phyloP scores from a whole-genome alignment of 2,797 vertebrate genomes.

The Anguilla anguilla region DNA sequence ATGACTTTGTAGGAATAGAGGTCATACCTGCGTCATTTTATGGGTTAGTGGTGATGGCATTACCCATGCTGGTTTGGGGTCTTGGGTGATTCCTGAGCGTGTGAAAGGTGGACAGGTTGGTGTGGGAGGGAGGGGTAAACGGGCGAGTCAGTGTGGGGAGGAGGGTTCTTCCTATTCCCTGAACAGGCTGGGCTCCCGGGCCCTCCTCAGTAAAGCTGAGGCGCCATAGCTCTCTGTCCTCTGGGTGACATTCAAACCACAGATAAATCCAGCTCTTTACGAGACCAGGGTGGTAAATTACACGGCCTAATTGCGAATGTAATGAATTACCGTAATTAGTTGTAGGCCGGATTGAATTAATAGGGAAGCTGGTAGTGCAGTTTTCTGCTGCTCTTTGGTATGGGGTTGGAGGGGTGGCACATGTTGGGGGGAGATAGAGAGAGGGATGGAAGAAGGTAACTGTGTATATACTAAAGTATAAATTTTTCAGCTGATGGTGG shows the following conservation, averaged over 20 bases:
- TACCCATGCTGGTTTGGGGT: neutral
- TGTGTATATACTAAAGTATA: conserved; percentile 82
- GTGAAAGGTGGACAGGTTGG: neutral
- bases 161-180: conserved; percentile 58
- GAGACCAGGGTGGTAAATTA: conserved; percentile 95
- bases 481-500: conserved; percentile 84
- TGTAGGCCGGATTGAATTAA: conserved; percentile 97
- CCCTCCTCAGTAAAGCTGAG: conserved; percentile 93
- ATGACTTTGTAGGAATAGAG: neutral
- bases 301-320: conserved; percentile 99
- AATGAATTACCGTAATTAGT: conserved; percentile 99
- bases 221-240: conserved; percentile 88
- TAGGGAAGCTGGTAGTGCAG: conserved; percentile 85
- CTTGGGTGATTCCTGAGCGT: neutral
- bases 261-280: conserved; percentile 99
- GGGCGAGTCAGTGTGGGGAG: neutral
- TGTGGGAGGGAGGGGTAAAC: neutral
- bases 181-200: conserved; percentile 72
- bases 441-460: conserved; percentile 82
- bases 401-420: conserved; percentile 77
- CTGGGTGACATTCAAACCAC: conserved; percentile 99
- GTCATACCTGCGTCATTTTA: neutral
- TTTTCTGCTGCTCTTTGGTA: conserved; percentile 82
- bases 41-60: neutral
- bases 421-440: conserved; percentile 80